phyloP scores from a whole-genome alignment of 2,888 invertebrate genomes.

The Eupithecia dodoneata region DNA sequence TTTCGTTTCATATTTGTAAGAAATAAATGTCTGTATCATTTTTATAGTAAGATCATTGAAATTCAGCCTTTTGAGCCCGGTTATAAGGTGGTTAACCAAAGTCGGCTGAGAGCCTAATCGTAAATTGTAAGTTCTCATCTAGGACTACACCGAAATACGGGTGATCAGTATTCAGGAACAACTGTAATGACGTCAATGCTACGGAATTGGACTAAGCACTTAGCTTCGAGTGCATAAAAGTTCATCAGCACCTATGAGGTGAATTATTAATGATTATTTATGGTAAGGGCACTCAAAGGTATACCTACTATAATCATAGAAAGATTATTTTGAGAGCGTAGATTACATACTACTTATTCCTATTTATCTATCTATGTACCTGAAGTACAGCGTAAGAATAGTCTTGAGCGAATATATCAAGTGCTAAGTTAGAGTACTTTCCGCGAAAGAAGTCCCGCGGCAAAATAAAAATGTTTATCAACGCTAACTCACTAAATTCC shows the following conservation, averaged over 20 bases:
- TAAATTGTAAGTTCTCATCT: constrained; percentile 29
- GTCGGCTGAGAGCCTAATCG: constrained; percentile 3
- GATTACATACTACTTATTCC: not conserved
- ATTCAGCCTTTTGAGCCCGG: not conserved
- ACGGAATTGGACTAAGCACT: constrained; percentile 51
- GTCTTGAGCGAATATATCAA: not conserved
- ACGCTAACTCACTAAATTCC: too few species aligned
- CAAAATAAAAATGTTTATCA: too few species aligned
- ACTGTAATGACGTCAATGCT: constrained; percentile 58
- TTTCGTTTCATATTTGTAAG: too few species aligned
- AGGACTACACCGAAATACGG: constrained; percentile 53
- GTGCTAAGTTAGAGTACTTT: too few species aligned
- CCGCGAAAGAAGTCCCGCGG: too few species aligned
- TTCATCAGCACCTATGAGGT: constrained; percentile 29
- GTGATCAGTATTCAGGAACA: constrained; percentile 59
- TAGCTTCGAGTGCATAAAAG: constrained; percentile 29
- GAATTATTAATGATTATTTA: not conserved
- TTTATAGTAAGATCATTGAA: too few species aligned
- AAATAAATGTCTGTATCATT: too few species aligned
- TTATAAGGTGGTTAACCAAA: not conserved
- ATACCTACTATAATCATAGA: not conserved
- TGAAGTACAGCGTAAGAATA: too few species aligned
- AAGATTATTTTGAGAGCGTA: not conserved
- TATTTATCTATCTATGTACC: not conserved
- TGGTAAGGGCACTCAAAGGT: not conserved